These are phyloP conservation scores for Nemotelus pantherinus DNA, from an alignment of 2,888 invertebrate species.

Conservation along the genomic window DNA sequence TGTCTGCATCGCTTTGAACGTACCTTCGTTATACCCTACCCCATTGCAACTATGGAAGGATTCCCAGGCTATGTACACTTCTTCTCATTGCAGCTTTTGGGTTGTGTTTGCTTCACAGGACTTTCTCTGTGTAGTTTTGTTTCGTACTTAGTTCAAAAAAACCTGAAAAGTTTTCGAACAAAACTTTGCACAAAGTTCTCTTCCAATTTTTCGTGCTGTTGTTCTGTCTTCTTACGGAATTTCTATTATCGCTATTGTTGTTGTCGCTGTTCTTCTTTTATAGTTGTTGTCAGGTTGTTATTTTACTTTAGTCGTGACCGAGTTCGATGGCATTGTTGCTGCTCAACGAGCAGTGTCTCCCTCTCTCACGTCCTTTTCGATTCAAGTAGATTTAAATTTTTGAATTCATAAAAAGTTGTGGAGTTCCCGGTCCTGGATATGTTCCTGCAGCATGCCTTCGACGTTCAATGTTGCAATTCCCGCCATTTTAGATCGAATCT, in stretches of 20 bases:
- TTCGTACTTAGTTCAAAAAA: slow-evolving; percentile 3
- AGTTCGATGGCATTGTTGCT: neutral
- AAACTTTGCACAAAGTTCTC: slow-evolving; percentile 45
- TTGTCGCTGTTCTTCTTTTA: slow-evolving; percentile 11
- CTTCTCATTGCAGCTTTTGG: neutral
- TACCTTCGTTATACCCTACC: neutral
- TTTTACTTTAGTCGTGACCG: slow-evolving; percentile 7
- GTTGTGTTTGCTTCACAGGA: slow-evolving; percentile 12
- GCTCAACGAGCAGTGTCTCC: neutral
- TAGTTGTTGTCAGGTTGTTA: slow-evolving; percentile 16
- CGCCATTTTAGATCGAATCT: too few species aligned
- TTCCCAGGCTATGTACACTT: neutral
- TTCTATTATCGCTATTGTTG: slow-evolving; percentile 32
- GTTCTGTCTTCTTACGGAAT: neutral
- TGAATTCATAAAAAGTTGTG: neutral
- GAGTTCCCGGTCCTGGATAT: too few species aligned
- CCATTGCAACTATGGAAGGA: neutral
- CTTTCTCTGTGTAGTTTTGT: slow-evolving; percentile 13
- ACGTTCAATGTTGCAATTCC: too few species aligned
- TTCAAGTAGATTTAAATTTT: slow-evolving; percentile 37
- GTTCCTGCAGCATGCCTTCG: too few species aligned
- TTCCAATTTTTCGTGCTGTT: neutral
- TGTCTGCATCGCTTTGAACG: too few species aligned
- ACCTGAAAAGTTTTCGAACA: slow-evolving; percentile 28
- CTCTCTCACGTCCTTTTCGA: neutral